Evolutionary conservation across 2,797 vertebrate genomes (phyloP).

Genomic region (Tangara arthus): DNA sequence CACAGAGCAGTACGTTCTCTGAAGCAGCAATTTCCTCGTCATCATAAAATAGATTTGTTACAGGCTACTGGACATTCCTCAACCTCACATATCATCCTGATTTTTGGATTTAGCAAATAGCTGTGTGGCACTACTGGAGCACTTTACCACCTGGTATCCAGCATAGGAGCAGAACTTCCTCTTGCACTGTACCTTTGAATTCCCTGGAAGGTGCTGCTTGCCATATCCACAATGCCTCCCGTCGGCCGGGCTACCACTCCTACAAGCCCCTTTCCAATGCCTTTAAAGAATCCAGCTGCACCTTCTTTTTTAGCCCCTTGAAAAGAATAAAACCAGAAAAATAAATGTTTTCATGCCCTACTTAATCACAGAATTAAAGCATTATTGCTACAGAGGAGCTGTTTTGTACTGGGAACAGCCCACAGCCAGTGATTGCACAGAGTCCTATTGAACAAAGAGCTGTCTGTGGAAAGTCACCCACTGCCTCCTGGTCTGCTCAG

Average conservation of each 20-base stretch:
- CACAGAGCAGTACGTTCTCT: neutral
- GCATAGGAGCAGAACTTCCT: fast-evolving
- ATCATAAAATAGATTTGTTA: neutral
- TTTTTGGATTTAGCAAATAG: neutral
- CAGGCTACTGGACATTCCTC: neutral
- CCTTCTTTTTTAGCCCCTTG: conserved; percentile 95
- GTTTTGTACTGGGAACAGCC: neutral
- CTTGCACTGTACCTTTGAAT: conserved; percentile 87
- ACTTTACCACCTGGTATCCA: neutral
- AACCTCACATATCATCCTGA: neutral
- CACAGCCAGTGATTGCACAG: fast-evolving
- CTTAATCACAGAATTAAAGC: neutral
- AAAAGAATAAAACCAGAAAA: neutral
- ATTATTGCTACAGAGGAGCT: neutral
- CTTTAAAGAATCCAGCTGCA: conserved; percentile 96
- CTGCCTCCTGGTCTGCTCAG: neutral
- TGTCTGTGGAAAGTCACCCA: neutral
- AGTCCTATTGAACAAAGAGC: neutral
- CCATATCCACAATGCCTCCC: conserved; percentile 95
- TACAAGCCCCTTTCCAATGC: conserved; percentile 94
- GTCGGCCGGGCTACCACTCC: conserved; percentile 93
- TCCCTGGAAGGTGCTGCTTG: conserved; percentile 96
- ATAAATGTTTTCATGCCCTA: neutral
- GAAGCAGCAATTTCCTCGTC: neutral
- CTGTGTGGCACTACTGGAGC: neutral